These are phyloP conservation scores for Dendrocincla fuliginosa DNA, from an alignment of 2,797 vertebrate genomes.

Conservation along the genomic window DNA sequence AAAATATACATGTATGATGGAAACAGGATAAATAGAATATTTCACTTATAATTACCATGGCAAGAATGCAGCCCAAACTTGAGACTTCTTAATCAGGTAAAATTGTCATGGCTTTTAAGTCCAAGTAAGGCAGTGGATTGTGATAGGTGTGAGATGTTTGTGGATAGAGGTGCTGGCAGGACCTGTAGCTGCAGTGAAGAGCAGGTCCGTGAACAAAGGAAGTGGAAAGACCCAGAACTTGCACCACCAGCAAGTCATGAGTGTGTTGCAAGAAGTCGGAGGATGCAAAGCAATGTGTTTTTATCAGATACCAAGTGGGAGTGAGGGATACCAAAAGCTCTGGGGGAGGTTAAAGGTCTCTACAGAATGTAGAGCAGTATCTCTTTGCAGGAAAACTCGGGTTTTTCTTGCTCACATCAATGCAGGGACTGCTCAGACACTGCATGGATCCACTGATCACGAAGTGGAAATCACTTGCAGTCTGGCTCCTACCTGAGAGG, in stretches of 20 bases:
- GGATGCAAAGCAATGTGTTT: neutral
- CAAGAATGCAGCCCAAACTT: constrained; percentile 49
- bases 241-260: fast-evolving
- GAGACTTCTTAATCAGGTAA: constrained; percentile 28
- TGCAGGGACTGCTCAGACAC: neutral
- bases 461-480: neutral
- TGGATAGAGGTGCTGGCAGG: constrained; percentile 24
- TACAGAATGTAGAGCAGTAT: neutral
- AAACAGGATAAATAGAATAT: constrained; percentile 55
- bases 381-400: neutral
- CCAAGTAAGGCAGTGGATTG: constrained; percentile 21
- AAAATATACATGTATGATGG: constrained; percentile 12
- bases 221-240: neutral
- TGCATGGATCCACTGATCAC: neutral
- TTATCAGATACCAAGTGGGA: neutral
- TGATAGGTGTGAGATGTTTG: constrained; percentile 13
- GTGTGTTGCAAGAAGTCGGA: neutral
- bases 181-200: neutral
- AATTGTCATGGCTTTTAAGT: constrained; percentile 58
- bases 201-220: neutral
- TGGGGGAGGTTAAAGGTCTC: neutral
- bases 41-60: neutral
- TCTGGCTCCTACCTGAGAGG: neutral
- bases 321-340: neutral
- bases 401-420: neutral